phyloP scores from a whole-genome alignment of 2,888 invertebrate genomes.

The Salpingus planirostris region DNA sequence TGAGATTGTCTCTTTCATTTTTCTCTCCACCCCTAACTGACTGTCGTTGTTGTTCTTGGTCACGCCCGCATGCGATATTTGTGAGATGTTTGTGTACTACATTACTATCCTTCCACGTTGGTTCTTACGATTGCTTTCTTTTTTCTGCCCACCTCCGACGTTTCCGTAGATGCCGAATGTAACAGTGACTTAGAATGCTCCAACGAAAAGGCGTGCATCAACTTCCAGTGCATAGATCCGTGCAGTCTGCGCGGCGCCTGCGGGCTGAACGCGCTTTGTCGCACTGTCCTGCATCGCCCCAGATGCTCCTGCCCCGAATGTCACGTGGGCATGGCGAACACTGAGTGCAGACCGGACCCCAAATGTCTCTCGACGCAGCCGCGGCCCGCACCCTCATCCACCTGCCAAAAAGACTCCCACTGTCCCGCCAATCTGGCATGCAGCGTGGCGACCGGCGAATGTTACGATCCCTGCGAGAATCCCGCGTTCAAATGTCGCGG shows the following conservation, averaged over 20 bases:
- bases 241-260: constrained; percentile 83
- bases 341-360: constrained; percentile 70
- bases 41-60: no score
- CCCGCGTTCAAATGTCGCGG: constrained; percentile 63
- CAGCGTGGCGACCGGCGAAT: constrained; percentile 58
- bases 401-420: constrained; percentile 59
- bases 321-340: constrained; percentile 73
- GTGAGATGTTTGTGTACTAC: constrained; percentile 41
- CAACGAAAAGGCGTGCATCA: constrained; percentile 84
- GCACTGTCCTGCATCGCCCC: constrained; percentile 73
- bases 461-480: constrained; percentile 69
- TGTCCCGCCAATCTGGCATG: constrained; percentile 72
- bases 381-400: constrained; percentile 48
- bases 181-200: constrained; percentile 86
- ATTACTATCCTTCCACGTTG: constrained; percentile 89
- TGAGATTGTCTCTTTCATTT: constrained; percentile 43
- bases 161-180: constrained; percentile 56
- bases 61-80: constrained; percentile 52
- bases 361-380: constrained; percentile 60
- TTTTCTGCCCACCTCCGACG: no score
- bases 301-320: constrained; percentile 85
- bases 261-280: constrained; percentile 82
- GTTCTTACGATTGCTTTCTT: constrained; percentile 66
- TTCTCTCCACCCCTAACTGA: constrained; percentile 43
- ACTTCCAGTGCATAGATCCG: constrained; percentile 84